Percentiles rank a stretch among this genome's conserved stretches.
These are phyloP conservation scores for Erythrocercus mccallii DNA, from an alignment of 2,113 vertebrate species.

Conservation along the genomic window DNA sequence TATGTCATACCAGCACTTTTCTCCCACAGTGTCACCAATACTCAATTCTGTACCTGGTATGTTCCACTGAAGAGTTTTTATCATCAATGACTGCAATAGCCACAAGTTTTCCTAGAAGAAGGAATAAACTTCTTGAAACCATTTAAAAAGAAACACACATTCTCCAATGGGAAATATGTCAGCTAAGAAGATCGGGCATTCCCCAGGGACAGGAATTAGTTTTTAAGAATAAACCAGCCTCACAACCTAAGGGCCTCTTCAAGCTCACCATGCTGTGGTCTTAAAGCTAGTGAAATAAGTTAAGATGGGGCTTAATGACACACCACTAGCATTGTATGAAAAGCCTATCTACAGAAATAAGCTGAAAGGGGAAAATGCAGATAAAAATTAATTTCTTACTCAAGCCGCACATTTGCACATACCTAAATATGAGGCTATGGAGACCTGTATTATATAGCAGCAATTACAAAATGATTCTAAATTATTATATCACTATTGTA, in stretches of 20 bases:
- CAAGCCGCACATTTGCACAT: not conserved
- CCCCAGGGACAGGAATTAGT: not conserved
- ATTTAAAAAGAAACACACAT: not conserved
- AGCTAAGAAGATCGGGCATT: not conserved
- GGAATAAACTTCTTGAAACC: conserved; percentile 13
- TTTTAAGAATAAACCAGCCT: not conserved
- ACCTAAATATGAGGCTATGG: not conserved
- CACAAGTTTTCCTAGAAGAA: conserved; percentile 90
- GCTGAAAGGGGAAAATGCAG: not conserved
- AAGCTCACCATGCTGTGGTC: not conserved
- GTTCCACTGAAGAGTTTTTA: conserved; percentile 86
- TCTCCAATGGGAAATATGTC: not conserved
- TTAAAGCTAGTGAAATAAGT: not conserved
- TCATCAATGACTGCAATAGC: conserved; percentile 92
- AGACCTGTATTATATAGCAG: not conserved
- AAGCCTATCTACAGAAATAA: not conserved
- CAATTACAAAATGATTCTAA: not conserved
- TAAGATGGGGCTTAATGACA: not conserved
- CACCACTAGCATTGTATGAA: not conserved
- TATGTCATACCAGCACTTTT: not conserved
- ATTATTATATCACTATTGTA: not conserved
- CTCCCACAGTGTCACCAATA: not conserved
- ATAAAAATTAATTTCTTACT: not conserved
- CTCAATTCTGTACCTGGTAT: conserved; percentile 80
- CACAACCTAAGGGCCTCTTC: not conserved